Percentiles rank a stretch among this genome's conserved stretches.
phyloP scores from a whole-genome alignment of 2,888 invertebrate genomes.

The Sympetrum striolatum region DNA sequence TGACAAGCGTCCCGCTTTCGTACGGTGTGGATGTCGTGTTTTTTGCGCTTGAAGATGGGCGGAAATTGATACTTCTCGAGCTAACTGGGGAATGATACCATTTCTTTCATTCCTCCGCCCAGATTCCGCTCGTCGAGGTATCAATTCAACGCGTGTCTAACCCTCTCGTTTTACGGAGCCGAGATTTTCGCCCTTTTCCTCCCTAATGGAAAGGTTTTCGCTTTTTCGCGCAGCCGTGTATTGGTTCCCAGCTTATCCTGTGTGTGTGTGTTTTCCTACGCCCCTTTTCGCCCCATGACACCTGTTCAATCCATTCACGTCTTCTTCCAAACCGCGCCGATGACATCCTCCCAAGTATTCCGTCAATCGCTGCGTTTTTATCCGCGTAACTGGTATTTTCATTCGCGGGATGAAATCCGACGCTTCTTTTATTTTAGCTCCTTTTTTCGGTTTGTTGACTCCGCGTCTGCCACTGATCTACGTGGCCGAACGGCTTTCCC shows the following conservation, averaged over 20 bases:
- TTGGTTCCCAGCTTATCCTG: neutral
- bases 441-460: too few relatives aligned
- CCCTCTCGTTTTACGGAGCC: too few relatives aligned
- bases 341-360: too few relatives aligned
- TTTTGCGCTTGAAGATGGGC: neutral
- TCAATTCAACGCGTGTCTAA: neutral
- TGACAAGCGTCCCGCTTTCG: neutral
- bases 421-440: too few relatives aligned
- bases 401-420: too few relatives aligned
- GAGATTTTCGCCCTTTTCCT: neutral
- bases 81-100: neutral
- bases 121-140: neutral
- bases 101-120: neutral
- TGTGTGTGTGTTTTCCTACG: neutral
- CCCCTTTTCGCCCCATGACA: neutral
- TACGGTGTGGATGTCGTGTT: neutral
- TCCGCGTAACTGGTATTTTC: too few relatives aligned
- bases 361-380: too few relatives aligned
- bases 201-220: neutral
- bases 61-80: neutral
- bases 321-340: too few relatives aligned
- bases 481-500: too few relatives aligned
- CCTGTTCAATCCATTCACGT: neutral
- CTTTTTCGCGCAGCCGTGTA: neutral
- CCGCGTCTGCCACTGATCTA: too few relatives aligned